Evolutionary conservation across 1,140 invertebrate species (phyloP).

Genomic region (Danaus melanippus): DNA sequence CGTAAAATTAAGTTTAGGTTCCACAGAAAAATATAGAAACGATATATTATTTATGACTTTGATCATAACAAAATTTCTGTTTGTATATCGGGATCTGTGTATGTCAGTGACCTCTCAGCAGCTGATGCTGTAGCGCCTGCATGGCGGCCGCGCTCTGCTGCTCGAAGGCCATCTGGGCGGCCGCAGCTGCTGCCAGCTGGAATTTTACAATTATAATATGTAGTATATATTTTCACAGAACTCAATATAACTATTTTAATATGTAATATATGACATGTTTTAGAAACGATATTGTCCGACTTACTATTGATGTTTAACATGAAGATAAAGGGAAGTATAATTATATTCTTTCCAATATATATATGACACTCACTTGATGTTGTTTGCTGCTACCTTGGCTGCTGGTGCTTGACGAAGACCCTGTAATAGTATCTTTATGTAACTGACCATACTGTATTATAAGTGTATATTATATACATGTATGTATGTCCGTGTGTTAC

Average conservation of each 20-base stretch:
- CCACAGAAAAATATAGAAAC: no score
- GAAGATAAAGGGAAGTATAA: no score
- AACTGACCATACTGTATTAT: not conserved
- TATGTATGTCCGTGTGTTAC: conserved; percentile 46
- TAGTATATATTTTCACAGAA: no score
- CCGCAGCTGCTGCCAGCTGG: conserved; percentile 68
- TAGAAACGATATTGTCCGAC: no score
- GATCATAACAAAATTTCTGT: no score
- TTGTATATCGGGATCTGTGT: no score
- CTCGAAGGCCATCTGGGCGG: conserved; percentile 75
- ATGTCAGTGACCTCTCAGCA: conserved; percentile 76
- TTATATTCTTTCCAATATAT: no score
- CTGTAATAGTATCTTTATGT: conserved; percentile 21
- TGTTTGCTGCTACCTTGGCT: conserved; percentile 62
- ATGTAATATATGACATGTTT: no score
- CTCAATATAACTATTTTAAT: no score
- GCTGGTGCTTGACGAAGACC: conserved; percentile 54
- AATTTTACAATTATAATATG: conserved; percentile 9
- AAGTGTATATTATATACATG: not conserved
- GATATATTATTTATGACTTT: no score
- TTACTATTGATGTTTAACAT: no score
- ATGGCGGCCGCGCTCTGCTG: conserved; percentile 82
- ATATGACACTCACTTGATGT: conserved; percentile 41
- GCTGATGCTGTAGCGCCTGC: conserved; percentile 85
- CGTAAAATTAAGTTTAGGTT: no score